Base-by-base conservation (phyloP, 1,140 invertebrate species). In the Schmidtea mediterranea region DNA sequence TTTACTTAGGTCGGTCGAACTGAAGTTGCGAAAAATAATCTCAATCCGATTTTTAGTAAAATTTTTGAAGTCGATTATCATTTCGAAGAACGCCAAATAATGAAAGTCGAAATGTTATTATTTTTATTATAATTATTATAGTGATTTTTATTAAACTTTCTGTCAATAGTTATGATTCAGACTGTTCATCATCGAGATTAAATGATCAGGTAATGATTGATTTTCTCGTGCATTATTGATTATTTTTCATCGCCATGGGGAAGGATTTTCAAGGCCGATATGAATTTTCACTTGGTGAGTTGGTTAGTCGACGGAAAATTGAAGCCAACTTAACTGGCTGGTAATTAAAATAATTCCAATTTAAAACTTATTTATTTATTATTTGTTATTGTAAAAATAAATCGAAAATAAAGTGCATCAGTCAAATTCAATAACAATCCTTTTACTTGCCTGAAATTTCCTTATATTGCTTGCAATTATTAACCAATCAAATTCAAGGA, bases 21-120 rank as follows among this genome's bases (percentile, higher is more conserved):
- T 16, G 71, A 72, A 55, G 59, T 61, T 24, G 63, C 73, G 13
- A 62, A 62, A 56, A 70, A 72, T 57, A 68, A 61, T 53, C 54
- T 72, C 38, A 71, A 71, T 57, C 71, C 71, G 23, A 59, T 68
- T 49, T 72, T 70, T 64, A 62, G 63, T 3, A 68, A 65, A 48
- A 70, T 69, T 54, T 67, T 73, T 55, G 54, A 61, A 1, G 52
- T 72, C 10, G 59, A 70, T 41, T 72, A 72, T 52, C 64, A 59
- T 49, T 74, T 73, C 62, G 72, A 73, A 58, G 65, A 71, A 52
- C 58, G 57, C 26, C 67, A 69, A 51, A 59, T 59, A 41, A 53
- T 69, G 6, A 60, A 59, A 49, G 67, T 69, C 56, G 60, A 66
- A 60, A 54, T 69, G 66, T 69, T 54, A 49, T 26, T n/a, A 41